A percentile compares a stretch with the other conserved stretches of the same genome.
Conservation (phyloP, 2,113 vertebrate species). For the Amblyornis subalaris region DNA sequence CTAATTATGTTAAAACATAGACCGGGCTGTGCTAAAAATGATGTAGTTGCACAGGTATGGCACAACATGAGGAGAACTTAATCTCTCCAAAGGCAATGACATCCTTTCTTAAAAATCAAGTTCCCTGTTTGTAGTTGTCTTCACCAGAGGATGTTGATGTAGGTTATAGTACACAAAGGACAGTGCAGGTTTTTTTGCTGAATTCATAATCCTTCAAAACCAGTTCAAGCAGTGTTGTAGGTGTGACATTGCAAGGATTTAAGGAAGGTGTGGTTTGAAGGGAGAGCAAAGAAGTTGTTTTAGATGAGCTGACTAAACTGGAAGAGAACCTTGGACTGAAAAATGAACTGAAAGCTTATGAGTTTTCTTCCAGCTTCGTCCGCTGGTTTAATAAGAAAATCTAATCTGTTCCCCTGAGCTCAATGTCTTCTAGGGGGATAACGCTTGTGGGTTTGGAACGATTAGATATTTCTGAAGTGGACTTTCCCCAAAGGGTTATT, state of each 20-base stretch:
- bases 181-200: neutral
- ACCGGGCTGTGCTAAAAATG: neutral
- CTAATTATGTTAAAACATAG: neutral
- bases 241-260: neutral
- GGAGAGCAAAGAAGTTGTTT: neutral
- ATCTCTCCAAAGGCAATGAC: neutral
- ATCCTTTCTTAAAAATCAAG: neutral
- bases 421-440: neutral
- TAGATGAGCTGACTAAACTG: neutral
- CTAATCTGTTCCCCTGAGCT: neutral
- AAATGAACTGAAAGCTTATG: neutral
- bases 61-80: neutral
- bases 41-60: neutral
- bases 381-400: neutral
- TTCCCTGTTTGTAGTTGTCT: neutral
- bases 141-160: neutral
- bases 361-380: neutral
- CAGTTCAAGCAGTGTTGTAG: neutral
- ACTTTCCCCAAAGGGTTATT: neutral
- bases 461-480: neutral
- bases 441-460: neutral
- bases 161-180: neutral
- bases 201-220: neutral
- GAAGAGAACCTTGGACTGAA: neutral
- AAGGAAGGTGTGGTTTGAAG: neutral